A percentile compares a stretch with the other conserved stretches of the same genome.
phyloP scores from a whole-genome alignment of 1,140 invertebrate genomes.

The Cydia strobilella region DNA sequence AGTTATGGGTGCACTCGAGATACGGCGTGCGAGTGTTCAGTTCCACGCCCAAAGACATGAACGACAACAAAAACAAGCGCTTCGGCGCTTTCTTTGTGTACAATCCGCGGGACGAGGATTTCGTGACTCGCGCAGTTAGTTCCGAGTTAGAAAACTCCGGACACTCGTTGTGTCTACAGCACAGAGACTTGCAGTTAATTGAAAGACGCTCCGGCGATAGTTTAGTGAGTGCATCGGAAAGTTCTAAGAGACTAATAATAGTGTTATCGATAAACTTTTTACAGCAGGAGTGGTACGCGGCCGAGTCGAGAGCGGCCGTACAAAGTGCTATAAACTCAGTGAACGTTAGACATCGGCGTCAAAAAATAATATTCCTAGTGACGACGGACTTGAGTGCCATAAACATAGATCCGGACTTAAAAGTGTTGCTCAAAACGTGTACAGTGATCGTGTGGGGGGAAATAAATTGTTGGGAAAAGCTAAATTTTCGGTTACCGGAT shows the following conservation, averaged over 20 bases:
- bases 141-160: constrained; percentile 89
- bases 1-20: constrained; percentile 93
- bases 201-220: constrained; percentile 86
- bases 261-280: constrained; percentile 88
- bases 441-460: constrained; percentile 93
- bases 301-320: constrained; percentile 85
- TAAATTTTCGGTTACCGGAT: constrained; percentile 93
- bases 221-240: constrained; percentile 88
- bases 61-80: constrained; percentile 82
- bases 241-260: constrained; percentile 86
- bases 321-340: constrained; percentile 87
- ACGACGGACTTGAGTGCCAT: constrained; percentile 83
- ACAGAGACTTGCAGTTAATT: constrained; percentile 86
- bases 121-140: constrained; percentile 88
- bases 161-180: constrained; percentile 89
- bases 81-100: constrained; percentile 95
- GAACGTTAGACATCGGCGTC: constrained; percentile 84
- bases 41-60: constrained; percentile 82
- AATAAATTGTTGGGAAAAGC: constrained; percentile 93
- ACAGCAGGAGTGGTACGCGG: constrained; percentile 87
- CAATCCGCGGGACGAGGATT: constrained; percentile 91
- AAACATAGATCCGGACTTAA: constrained; percentile 89
- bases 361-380: constrained; percentile 88
- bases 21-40: constrained; percentile 91
- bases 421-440: constrained; percentile 90